Percentiles rank a stretch among this genome's conserved stretches.
phyloP scores from a whole-genome alignment of 1,140 invertebrate genomes.

The Meloidogyne floridensis region DNA sequence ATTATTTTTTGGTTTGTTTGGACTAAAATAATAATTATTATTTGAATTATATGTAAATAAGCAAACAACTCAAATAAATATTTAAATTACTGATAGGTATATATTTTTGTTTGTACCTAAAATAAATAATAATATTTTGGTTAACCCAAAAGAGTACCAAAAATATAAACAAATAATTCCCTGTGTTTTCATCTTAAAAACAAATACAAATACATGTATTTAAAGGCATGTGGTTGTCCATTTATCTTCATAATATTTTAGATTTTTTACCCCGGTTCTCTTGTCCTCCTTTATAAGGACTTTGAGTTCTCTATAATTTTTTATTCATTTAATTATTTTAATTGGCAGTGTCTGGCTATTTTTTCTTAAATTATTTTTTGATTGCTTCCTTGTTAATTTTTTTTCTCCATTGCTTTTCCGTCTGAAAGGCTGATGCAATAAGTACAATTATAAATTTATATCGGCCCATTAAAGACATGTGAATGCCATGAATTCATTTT shows the following conservation, averaged over 20 bases:
- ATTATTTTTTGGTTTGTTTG: too few species aligned
- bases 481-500: slow-evolving; percentile 1
- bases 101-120: background rate
- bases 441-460: background rate
- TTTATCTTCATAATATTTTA: background rate
- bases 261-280: background rate
- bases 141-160: background rate
- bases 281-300: background rate
- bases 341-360: background rate
- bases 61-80: too few species aligned
- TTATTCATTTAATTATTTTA: background rate
- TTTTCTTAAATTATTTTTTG: background rate
- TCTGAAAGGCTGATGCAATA: slow-evolving; percentile 4
- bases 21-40: too few species aligned
- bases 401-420: background rate
- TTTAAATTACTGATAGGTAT: too few species aligned
- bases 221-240: background rate
- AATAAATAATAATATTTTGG: background rate
- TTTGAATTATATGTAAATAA: too few species aligned
- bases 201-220: background rate
- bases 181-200: background rate
- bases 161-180: background rate
- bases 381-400: background rate
- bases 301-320: background rate
- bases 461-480: background rate